A percentile compares a stretch with the other conserved stretches of the same genome.
These are phyloP conservation scores for Mallateleia sp. DNA, from an alignment of 2,888 invertebrate genomes.

Conservation along the genomic window DNA sequence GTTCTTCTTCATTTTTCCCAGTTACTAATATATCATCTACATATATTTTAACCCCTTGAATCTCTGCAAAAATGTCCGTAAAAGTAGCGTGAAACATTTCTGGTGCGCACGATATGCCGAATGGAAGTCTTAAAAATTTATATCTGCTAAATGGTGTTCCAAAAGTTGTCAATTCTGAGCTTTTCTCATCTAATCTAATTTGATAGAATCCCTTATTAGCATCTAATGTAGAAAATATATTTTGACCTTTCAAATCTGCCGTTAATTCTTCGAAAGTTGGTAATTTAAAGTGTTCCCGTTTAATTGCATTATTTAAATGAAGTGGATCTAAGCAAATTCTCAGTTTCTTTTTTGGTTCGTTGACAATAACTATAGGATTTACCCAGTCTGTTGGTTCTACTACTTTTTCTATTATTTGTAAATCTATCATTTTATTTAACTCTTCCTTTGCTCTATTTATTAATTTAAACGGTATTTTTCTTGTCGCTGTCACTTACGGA, in stretches of 20 bases:
- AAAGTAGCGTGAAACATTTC: slow-evolving; percentile 82
- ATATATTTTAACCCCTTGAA: slow-evolving; percentile 79
- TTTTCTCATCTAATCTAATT: slow-evolving; percentile 79
- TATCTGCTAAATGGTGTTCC: slow-evolving; percentile 83
- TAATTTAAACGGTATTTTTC: slow-evolving; percentile 73
- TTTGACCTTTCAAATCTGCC: slow-evolving; percentile 58
- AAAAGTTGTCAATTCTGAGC: slow-evolving; percentile 80
- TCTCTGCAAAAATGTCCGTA: slow-evolving; percentile 77
- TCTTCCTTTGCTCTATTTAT: slow-evolving; percentile 68
- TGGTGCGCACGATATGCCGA: slow-evolving; percentile 81
- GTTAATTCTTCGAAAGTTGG: slow-evolving; percentile 76
- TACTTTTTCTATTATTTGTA: slow-evolving; percentile 60
- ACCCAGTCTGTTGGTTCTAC: slow-evolving; percentile 80
- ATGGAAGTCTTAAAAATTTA: slow-evolving; percentile 82
- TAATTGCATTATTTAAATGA: slow-evolving; percentile 81
- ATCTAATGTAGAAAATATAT: slow-evolving; percentile 74
- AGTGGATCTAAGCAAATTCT: slow-evolving; percentile 84
- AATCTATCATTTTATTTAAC: slow-evolving; percentile 66
- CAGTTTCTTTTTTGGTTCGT: slow-evolving; percentile 61
- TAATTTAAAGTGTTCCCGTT: slow-evolving; percentile 78
- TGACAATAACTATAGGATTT: slow-evolving; percentile 66
- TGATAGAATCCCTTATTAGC: no score
- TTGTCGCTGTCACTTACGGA: slow-evolving; percentile 41
- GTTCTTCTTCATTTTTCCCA: slow-evolving; percentile 46
- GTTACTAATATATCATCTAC: slow-evolving; percentile 83